phyloP scores from a whole-genome alignment of 2,888 invertebrate species.

The Epirrita christyi region DNA sequence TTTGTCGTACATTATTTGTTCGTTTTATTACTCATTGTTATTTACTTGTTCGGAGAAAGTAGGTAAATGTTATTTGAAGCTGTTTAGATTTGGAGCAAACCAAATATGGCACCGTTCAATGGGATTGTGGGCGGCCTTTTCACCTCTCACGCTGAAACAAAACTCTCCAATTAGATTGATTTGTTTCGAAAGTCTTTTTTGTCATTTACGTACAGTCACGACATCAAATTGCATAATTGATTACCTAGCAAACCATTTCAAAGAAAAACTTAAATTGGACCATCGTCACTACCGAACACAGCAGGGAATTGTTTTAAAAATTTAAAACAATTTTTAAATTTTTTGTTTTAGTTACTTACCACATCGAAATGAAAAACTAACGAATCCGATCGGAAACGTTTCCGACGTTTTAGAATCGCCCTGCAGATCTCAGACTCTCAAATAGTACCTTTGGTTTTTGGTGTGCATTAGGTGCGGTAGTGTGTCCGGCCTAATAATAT shows the following conservation, averaged over 20 bases:
- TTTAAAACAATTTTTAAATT: too few species aligned
- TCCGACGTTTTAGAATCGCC: too few species aligned
- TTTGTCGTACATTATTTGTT: neutral
- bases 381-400: too few species aligned
- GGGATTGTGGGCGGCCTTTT: slow-evolving; percentile 17
- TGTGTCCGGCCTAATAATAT: too few species aligned
- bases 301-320: too few species aligned
- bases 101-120: slow-evolving; percentile 13
- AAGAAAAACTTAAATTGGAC: neutral
- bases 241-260: neutral
- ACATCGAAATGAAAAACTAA: too few species aligned
- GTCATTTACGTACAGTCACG: neutral
- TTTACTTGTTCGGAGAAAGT: slow-evolving; percentile 18
- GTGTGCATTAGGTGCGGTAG: too few species aligned
- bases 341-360: too few species aligned
- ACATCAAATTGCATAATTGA: too few species aligned
- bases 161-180: slow-evolving; percentile 4
- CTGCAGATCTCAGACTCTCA: too few species aligned
- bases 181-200: slow-evolving; percentile 4
- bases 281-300: neutral
- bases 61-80: neutral
- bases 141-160: slow-evolving; percentile 7
- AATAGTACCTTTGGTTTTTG: neutral
- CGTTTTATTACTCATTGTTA: slow-evolving; percentile 1
- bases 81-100: slow-evolving; percentile 19